Evolutionary conservation across 2,888 invertebrate species (phyloP).

Genomic region (Anoplius nigerrimus): DNA sequence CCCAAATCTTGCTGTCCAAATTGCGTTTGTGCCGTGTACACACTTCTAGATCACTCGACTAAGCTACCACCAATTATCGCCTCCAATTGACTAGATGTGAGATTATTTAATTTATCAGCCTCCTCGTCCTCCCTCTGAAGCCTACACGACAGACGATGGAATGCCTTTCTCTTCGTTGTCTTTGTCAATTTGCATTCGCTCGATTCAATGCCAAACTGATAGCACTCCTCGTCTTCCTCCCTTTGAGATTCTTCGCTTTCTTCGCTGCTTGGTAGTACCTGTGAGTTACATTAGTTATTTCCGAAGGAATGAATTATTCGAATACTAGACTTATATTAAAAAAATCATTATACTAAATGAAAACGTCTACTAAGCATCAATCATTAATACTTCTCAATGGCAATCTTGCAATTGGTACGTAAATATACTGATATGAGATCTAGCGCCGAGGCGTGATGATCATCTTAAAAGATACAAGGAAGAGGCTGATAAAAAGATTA

Average conservation of each 20-base stretch:
- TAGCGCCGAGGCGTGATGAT: no score
- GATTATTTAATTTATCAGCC: slow-evolving; percentile 48
- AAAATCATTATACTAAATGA: no score
- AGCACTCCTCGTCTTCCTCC: slow-evolving; percentile 54
- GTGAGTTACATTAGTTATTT: slow-evolving; percentile 53
- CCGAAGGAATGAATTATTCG: slow-evolving; percentile 5
- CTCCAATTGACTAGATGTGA: slow-evolving; percentile 65
- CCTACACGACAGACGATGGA: slow-evolving; percentile 47
- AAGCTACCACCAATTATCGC: slow-evolving; percentile 61
- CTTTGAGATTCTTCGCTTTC: slow-evolving; percentile 66
- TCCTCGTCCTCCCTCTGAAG: slow-evolving; percentile 44
- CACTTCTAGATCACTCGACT: slow-evolving; percentile 28
- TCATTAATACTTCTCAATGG: no score
- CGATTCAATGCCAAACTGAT: slow-evolving; percentile 27
- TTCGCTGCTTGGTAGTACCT: slow-evolving; percentile 69
- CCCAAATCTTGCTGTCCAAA: no score
- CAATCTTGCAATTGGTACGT: no score
- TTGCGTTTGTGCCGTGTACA: no score
- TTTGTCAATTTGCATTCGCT: slow-evolving; percentile 36
- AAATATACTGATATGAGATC: no score
- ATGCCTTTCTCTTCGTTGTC: slow-evolving; percentile 40
- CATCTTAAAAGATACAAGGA: no score
- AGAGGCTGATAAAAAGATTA: slow-evolving; percentile 5
- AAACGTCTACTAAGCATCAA: no score
- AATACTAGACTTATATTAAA: no score